phyloP scores from a whole-genome alignment of 2,113 vertebrate species.

The Geothlypis trichas region DNA sequence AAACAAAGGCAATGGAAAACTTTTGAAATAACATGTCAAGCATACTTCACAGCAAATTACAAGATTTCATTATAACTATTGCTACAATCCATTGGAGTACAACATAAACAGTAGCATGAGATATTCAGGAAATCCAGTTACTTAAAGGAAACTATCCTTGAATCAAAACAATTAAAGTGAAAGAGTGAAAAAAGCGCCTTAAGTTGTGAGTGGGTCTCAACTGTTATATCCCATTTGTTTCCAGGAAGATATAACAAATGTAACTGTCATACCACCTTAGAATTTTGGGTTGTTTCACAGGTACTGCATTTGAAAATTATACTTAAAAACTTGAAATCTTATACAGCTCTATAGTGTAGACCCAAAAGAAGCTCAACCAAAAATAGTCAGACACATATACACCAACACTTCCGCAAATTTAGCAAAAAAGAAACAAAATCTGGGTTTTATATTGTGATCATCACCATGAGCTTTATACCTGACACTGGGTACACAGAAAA shows the following conservation, averaged over 20 bases:
- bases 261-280: background rate
- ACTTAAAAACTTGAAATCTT: background rate
- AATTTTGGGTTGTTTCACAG: background rate
- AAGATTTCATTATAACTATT: background rate
- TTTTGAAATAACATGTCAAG: background rate
- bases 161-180: background rate
- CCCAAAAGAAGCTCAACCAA: background rate
- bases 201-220: background rate
- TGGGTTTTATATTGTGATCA: background rate
- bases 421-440: background rate
- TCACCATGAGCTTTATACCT: background rate
- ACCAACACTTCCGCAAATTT: background rate
- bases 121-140: background rate
- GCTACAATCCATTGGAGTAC: rapidly evolving
- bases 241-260: background rate
- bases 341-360: background rate
- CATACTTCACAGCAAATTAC: background rate
- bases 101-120: background rate
- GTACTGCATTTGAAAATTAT: background rate
- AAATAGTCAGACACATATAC: background rate
- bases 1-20: background rate
- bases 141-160: background rate
- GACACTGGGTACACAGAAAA: background rate
- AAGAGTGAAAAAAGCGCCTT: background rate
- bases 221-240: background rate